Conservation (phyloP, 2,113 vertebrate species). For the Hyperopisus bebe region DNA sequence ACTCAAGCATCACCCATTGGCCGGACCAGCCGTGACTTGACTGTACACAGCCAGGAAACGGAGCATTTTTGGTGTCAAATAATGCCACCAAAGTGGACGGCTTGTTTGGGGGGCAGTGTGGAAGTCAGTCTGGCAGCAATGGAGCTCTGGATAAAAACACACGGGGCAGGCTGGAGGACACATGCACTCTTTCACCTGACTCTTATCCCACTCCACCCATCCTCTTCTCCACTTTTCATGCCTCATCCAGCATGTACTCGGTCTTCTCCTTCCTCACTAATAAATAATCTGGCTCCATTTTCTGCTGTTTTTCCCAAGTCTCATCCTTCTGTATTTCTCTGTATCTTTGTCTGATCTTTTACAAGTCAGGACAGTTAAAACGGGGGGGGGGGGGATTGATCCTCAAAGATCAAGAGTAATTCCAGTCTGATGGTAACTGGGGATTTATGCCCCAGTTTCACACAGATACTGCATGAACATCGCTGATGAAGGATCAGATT, state of each 20-base stretch:
- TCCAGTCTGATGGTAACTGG: background rate
- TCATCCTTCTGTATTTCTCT: background rate
- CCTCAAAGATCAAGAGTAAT: background rate
- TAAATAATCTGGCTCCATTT: background rate
- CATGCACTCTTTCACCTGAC: background rate
- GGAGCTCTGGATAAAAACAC: conserved; percentile 13
- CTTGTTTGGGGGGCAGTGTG: background rate
- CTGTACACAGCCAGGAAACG: background rate
- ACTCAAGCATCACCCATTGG: background rate
- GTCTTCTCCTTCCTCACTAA: background rate
- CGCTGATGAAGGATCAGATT: background rate
- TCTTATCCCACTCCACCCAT: conserved; percentile 34
- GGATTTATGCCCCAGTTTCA: background rate
- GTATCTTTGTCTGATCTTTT: background rate
- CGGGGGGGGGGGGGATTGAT: background rate
- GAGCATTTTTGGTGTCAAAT: background rate
- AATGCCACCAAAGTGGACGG: background rate
- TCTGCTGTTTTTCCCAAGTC: background rate
- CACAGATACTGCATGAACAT: background rate
- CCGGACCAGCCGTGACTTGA: background rate
- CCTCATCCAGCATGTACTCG: background rate
- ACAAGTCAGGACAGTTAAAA: background rate
- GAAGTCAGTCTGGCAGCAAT: conserved; percentile 23
- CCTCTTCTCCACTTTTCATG: conserved; percentile 25
- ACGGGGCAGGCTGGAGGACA: conserved; percentile 27